phyloP scores from a whole-genome alignment of 64 coral and sea anemone genomes.

The Anthopleura sola region DNA sequence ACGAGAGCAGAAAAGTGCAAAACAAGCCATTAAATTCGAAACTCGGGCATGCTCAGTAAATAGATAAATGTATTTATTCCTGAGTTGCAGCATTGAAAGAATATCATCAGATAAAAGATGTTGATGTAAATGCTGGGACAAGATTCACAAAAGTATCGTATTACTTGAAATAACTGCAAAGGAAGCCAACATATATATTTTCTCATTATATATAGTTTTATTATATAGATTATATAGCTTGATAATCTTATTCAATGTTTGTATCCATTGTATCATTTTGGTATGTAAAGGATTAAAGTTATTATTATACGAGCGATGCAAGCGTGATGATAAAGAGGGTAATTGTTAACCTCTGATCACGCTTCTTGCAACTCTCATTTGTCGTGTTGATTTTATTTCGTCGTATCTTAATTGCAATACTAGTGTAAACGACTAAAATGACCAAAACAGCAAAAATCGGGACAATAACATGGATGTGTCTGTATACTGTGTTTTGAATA shows the following conservation, averaged over 20 bases:
- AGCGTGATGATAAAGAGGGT: not conserved
- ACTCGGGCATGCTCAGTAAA: slow-evolving; percentile 8
- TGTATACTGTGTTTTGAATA: not conserved
- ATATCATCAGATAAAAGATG: not conserved
- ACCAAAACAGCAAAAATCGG: not conserved
- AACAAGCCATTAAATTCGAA: not conserved
- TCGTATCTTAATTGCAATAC: not conserved
- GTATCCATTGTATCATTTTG: no score
- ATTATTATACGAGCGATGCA: not conserved
- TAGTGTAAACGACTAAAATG: not conserved
- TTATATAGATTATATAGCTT: no score
- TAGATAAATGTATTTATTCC: not conserved
- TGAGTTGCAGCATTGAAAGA: not conserved
- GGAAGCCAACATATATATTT: slow-evolving; percentile 2
- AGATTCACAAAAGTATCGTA: not conserved
- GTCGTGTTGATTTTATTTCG: not conserved
- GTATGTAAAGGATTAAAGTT: no score
- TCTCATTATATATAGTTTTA: no score
- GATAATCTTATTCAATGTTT: no score
- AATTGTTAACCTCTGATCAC: not conserved
- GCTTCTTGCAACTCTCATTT: not conserved
- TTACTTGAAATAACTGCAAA: not conserved
- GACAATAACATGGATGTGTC: not conserved
- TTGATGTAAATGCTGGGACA: not conserved
- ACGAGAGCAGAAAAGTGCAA: not conserved